phyloP scores from a whole-genome alignment of 2,888 invertebrate species.

The Polyommatus icarus region DNA sequence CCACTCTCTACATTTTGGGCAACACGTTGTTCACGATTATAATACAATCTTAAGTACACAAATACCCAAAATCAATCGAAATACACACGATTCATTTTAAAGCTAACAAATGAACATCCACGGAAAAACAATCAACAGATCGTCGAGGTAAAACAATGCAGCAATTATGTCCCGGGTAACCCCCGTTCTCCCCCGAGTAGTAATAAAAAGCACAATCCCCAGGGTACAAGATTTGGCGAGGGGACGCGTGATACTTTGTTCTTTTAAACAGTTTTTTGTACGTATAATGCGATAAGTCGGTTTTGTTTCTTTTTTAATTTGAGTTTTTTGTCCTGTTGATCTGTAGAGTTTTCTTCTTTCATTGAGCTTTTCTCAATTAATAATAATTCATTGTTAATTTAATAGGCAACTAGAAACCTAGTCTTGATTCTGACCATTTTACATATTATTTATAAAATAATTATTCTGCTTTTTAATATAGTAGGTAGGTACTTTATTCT shows the following conservation, averaged over 20 bases:
- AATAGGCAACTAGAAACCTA: too few species aligned
- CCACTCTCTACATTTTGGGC: too few species aligned
- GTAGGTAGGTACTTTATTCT: too few species aligned
- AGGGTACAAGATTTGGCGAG: constrained; percentile 68
- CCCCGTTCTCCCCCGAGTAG: constrained; percentile 39
- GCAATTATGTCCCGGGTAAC: constrained; percentile 42
- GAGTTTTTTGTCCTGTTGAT: background rate
- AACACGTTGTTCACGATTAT: too few species aligned
- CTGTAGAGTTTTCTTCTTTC: too few species aligned
- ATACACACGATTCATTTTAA: background rate
- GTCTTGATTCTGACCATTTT: too few species aligned
- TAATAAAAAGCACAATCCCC: constrained; percentile 59
- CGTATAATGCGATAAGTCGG: constrained; percentile 33
- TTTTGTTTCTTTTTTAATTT: background rate
- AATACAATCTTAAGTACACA: too few species aligned
- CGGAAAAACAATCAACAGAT: constrained; percentile 44
- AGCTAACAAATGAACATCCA: constrained; percentile 5
- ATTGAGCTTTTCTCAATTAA: too few species aligned
- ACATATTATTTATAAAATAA: too few species aligned
- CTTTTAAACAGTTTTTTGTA: constrained; percentile 60
- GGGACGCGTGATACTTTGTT: constrained; percentile 71
- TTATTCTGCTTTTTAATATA: too few species aligned
- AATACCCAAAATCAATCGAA: background rate
- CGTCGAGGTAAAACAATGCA: constrained; percentile 28
- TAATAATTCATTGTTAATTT: too few species aligned